These are phyloP conservation scores for Pocota personata DNA, from an alignment of 2,888 invertebrate genomes.

Conservation along the genomic window DNA sequence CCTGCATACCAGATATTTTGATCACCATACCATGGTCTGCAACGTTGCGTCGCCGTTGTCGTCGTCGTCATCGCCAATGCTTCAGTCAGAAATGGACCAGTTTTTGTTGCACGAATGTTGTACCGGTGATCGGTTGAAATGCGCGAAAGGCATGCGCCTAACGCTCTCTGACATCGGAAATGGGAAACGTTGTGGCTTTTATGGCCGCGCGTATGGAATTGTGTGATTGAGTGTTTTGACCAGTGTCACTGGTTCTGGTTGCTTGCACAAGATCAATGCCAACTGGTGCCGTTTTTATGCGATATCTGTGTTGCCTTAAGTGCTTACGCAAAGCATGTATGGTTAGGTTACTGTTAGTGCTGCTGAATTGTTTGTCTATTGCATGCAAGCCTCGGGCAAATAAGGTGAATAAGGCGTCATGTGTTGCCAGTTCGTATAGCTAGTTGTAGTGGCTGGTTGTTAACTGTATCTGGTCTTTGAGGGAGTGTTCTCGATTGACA, in stretches of 20 bases:
- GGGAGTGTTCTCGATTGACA: slow-evolving; percentile 30
- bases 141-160: slow-evolving; percentile 19
- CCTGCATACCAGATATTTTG: slow-evolving; percentile 48
- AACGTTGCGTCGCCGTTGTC: too few relatives aligned
- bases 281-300: slow-evolving; percentile 32
- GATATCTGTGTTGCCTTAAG: not conserved
- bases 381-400: slow-evolving; percentile 19
- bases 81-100: slow-evolving; percentile 30
- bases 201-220: slow-evolving; percentile 13
- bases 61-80: slow-evolving; percentile 1
- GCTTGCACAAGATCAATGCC: slow-evolving; percentile 70
- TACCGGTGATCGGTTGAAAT: slow-evolving; percentile 1
- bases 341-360: slow-evolving; percentile 32
- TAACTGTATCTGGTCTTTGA: slow-evolving; percentile 51
- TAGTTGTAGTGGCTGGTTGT: not conserved
- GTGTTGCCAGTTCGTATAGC: slow-evolving; percentile 1
- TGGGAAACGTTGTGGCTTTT: slow-evolving; percentile 40
- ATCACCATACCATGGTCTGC: not conserved
- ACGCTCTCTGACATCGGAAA: slow-evolving; percentile 58
- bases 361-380: slow-evolving; percentile 45
- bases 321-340: slow-evolving; percentile 20
- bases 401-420: slow-evolving; percentile 15
- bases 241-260: slow-evolving; percentile 69
- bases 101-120: slow-evolving; percentile 20
- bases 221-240: slow-evolving; percentile 68